phyloP scores from a whole-genome alignment of 2,888 invertebrate species.

The Lycia hirtaria region DNA sequence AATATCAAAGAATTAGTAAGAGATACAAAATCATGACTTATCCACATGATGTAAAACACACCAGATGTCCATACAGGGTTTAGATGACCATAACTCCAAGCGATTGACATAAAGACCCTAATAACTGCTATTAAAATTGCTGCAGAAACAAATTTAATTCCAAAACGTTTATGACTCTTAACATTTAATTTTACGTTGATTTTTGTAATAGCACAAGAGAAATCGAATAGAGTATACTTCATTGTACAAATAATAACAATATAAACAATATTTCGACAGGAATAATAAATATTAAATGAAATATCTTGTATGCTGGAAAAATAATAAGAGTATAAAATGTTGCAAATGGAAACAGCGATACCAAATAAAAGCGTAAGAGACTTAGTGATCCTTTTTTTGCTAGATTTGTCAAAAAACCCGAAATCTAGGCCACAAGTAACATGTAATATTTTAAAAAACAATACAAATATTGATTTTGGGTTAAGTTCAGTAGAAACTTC shows the following conservation, averaged over 20 bases:
- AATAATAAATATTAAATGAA: background rate
- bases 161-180: background rate
- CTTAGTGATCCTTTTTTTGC: background rate
- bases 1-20: background rate
- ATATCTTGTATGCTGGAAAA: accelerated
- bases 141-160: background rate
- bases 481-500: too few relatives aligned
- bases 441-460: background rate
- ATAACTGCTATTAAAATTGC: background rate
- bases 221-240: background rate
- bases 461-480: too few relatives aligned
- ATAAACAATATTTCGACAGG: background rate
- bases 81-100: background rate
- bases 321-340: background rate
- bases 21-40: background rate
- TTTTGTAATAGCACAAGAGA: background rate
- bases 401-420: constrained; percentile 7
- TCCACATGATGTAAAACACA: background rate
- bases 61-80: background rate
- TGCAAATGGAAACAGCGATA: background rate
- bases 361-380: background rate
- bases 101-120: background rate
- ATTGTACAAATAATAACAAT: background rate
- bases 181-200: background rate
- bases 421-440: constrained; percentile 6